Conservation (phyloP, 2,888 invertebrate species). For the Sarcophaga caerulescens region DNA sequence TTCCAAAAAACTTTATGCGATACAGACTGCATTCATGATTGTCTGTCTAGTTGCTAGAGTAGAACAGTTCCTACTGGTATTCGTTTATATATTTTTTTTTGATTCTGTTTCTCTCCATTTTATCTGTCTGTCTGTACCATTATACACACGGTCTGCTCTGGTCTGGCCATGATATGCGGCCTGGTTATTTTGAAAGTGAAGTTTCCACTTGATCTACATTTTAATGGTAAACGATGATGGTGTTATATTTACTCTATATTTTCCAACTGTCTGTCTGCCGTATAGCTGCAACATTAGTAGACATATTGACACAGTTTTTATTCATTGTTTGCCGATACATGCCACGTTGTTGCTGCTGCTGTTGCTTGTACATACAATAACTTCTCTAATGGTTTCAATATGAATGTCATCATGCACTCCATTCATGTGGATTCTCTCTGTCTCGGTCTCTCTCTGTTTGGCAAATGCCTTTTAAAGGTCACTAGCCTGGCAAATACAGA, state of each 20-base stretch:
- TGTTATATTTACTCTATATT: conserved; percentile 27
- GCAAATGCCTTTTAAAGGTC: conserved; percentile 46
- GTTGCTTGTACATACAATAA: conserved; percentile 1
- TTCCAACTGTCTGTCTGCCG: conserved; percentile 25
- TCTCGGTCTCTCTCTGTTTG: conserved; percentile 2
- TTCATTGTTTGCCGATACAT: conserved; percentile 31
- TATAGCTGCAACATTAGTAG: conserved; percentile 43
- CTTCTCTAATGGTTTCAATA: conserved; percentile 58
- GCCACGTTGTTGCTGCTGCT: background rate
- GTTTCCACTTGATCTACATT: conserved; percentile 66
- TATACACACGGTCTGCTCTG: conserved; percentile 2
- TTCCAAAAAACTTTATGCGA: conserved; percentile 39
- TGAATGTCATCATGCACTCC: conserved; percentile 59
- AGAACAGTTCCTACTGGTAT: conserved; percentile 37
- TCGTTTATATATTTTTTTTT: conserved; percentile 4
- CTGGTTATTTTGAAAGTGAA: conserved; percentile 65
- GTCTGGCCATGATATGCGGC: background rate
- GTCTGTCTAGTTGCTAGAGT: conserved; percentile 29
- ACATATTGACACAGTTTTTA: conserved; percentile 66
- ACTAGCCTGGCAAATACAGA: background rate
- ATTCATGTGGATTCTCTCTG: conserved; percentile 12
- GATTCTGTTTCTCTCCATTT: background rate
- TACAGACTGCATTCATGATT: conserved; percentile 34
- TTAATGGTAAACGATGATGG: conserved; percentile 42
- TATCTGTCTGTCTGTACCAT: background rate